Conservation (phyloP, 2,797 vertebrate genomes). For the Lindbergichthys nudifrons region DNA sequence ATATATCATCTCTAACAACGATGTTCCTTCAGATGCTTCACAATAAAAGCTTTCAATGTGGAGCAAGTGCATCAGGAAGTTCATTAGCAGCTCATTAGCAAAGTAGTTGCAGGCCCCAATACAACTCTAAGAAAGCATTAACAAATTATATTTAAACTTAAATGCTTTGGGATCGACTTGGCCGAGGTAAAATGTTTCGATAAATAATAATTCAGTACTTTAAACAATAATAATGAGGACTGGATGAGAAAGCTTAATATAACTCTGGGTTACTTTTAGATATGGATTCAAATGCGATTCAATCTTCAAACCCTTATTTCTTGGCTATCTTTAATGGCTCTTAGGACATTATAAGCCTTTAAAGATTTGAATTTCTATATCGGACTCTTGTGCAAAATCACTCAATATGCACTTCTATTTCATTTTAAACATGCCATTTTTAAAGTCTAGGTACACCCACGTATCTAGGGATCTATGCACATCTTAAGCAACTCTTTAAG, state of each 20-base stretch:
- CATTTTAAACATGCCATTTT: neutral
- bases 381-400: neutral
- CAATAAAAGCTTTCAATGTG: slow-evolving; percentile 7
- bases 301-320: neutral
- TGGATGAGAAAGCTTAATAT: neutral
- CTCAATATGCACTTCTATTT: neutral
- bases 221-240: neutral
- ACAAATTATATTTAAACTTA: slow-evolving; percentile 11
- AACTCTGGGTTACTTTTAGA: neutral
- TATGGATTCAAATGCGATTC: neutral
- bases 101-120: neutral
- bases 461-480: neutral
- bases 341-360: accelerated
- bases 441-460: neutral
- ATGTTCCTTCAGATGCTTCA: neutral
- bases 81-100: slow-evolving; percentile 1
- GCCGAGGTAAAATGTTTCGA: neutral
- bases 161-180: neutral
- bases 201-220: neutral
- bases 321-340: neutral
- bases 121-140: slow-evolving; percentile 1
- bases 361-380: neutral
- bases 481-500: neutral
- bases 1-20: neutral
- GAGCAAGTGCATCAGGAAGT: slow-evolving; percentile 7